Evolutionary conservation across 1,140 invertebrate genomes (phyloP).

Genomic region (Eriosoma lanigerum): DNA sequence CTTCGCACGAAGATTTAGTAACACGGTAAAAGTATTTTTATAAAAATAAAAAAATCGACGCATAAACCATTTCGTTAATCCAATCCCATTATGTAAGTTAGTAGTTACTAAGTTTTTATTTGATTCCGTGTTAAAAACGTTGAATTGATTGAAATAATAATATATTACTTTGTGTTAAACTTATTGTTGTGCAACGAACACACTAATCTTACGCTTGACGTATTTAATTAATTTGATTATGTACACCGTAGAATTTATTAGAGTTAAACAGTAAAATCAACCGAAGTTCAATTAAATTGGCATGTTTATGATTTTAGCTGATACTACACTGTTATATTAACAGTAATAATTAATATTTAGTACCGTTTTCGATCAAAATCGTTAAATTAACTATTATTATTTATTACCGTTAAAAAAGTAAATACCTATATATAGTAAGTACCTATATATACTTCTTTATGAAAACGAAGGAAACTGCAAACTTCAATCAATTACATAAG

Average conservation of each 20-base stretch:
- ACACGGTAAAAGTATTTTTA: too few relatives aligned
- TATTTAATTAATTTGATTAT: slow-evolving; percentile 29
- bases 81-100: too few relatives aligned
- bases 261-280: slow-evolving; percentile 16
- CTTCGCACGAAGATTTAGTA: too few relatives aligned
- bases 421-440: too few relatives aligned
- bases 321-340: neutral
- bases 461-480: too few relatives aligned
- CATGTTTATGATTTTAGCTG: slow-evolving; percentile 8
- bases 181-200: neutral
- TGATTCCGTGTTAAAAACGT: neutral
- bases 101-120: neutral
- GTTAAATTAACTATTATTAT: slow-evolving; percentile 7
- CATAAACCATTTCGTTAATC: too few relatives aligned
- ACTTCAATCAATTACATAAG: too few relatives aligned
- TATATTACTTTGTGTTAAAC: neutral
- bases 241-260: slow-evolving; percentile 6
- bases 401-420: neutral
- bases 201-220: neutral
- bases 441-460: too few relatives aligned
- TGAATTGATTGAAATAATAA: neutral
- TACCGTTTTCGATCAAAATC: neutral
- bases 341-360: neutral
- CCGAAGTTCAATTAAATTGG: slow-evolving; percentile 6
- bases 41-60: too few relatives aligned